Conservation (phyloP, 2,797 vertebrate genomes). For the Heterohyrax brucei region DNA sequence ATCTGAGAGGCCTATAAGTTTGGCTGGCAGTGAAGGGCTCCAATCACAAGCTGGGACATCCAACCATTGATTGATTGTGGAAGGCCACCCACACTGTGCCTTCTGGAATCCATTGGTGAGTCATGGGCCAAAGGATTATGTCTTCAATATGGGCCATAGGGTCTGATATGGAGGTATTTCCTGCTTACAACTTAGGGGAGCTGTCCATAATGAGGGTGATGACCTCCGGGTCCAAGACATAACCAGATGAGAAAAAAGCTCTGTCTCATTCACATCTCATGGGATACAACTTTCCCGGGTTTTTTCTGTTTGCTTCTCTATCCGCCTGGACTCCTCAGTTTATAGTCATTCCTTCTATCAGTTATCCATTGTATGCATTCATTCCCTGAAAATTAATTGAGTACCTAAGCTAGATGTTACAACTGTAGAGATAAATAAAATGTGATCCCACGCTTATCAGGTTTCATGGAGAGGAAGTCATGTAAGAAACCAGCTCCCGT, state of each 20-base stretch:
- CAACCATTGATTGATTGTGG: slow-evolving; percentile 83
- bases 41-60: slow-evolving; percentile 68
- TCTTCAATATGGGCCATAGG: slow-evolving; percentile 82
- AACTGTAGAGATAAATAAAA: neutral
- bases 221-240: slow-evolving; percentile 75
- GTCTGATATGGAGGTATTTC: slow-evolving; percentile 82
- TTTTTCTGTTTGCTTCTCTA: slow-evolving; percentile 43
- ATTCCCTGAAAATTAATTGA: slow-evolving; percentile 23
- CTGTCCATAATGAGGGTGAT: slow-evolving; percentile 74
- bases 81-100: slow-evolving; percentile 85
- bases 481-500: neutral
- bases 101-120: slow-evolving; percentile 87
- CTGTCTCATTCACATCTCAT: slow-evolving; percentile 53
- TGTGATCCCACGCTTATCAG: neutral
- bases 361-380: neutral
- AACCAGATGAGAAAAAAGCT: slow-evolving; percentile 64
- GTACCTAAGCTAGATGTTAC: neutral
- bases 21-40: slow-evolving; percentile 79
- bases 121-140: slow-evolving; percentile 83
- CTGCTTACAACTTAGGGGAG: slow-evolving; percentile 73
- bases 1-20: slow-evolving; percentile 75
- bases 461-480: neutral
- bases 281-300: slow-evolving; percentile 41
- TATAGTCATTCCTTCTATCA: neutral
- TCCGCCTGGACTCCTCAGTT: neutral